phyloP scores from a whole-genome alignment of 2,797 vertebrate genomes.

The Sebastes taczanowskii region DNA sequence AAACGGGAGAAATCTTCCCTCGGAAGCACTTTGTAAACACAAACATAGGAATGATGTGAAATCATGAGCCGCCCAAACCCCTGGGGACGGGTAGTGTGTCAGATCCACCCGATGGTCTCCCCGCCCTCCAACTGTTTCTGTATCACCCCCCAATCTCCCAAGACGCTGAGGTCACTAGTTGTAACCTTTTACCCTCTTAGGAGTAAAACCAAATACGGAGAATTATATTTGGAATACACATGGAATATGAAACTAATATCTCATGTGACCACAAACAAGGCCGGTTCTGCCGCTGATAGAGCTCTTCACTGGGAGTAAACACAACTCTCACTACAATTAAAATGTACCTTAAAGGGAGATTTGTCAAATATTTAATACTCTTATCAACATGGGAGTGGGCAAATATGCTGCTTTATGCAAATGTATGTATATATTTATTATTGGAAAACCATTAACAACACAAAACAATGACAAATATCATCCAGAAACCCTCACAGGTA shows the following conservation, averaged over 20 bases:
- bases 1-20: conserved; percentile 60
- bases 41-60: conserved; percentile 75
- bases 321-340: conserved; percentile 1
- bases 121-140: conserved; percentile 19
- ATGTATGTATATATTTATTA: no score
- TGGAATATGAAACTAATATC: conserved; percentile 64
- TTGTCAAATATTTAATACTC: no score
- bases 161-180: conserved; percentile 64
- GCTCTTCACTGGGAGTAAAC: conserved; percentile 23
- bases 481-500: no score
- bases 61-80: conserved; percentile 52
- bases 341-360: not conserved
- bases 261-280: conserved; percentile 54
- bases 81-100: conserved; percentile 67
- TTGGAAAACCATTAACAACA: no score
- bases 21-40: conserved; percentile 71
- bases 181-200: conserved; percentile 74
- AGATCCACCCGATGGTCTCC: conserved; percentile 47
- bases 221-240: conserved; percentile 72
- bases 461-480: no score
- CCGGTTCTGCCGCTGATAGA: not conserved
- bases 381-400: no score
- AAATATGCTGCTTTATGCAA: no score
- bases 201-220: conserved; percentile 69
- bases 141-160: conserved; percentile 17